phyloP scores from a whole-genome alignment of 2,113 vertebrate genomes.

The Hypanus sabinus region DNA sequence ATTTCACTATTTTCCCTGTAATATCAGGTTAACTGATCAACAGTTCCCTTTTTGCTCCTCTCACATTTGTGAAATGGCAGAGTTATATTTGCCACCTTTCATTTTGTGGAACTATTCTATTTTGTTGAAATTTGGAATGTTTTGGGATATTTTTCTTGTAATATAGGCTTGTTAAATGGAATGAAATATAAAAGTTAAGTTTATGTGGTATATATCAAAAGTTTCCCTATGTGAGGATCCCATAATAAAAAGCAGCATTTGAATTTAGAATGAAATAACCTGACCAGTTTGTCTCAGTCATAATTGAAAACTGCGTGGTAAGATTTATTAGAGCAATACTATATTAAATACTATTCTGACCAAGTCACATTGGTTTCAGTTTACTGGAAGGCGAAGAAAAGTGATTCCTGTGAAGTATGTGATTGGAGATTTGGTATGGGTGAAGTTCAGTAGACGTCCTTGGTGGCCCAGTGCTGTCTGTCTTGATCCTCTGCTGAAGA shows the following conservation, averaged over 20 bases:
- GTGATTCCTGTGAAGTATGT: conserved; percentile 73
- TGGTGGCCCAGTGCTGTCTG: conserved; percentile 95
- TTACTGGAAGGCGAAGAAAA: conserved; percentile 55
- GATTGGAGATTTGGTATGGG: conserved; percentile 90
- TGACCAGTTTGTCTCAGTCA: background rate
- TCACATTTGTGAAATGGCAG: no score
- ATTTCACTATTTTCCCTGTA: no score
- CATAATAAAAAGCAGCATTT: background rate
- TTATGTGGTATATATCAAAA: background rate
- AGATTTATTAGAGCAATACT: background rate
- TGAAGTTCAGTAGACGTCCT: conserved; percentile 87
- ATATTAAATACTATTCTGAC: background rate
- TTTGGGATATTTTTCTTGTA: background rate
- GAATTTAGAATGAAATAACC: background rate
- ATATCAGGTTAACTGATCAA: no score
- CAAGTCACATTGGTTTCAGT: conserved; percentile 5
- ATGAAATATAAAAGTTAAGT: background rate
- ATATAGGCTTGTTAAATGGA: background rate
- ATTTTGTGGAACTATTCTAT: no score
- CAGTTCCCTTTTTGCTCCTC: no score
- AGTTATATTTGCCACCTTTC: no score
- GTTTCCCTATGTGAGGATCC: background rate
- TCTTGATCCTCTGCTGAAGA: conserved; percentile 68
- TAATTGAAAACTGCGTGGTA: background rate
- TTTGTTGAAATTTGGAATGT: no score